Percentiles rank a stretch among this genome's conserved stretches.
phyloP scores from a whole-genome alignment of 1,140 invertebrate species.

The Bilobella aurantiaca region DNA sequence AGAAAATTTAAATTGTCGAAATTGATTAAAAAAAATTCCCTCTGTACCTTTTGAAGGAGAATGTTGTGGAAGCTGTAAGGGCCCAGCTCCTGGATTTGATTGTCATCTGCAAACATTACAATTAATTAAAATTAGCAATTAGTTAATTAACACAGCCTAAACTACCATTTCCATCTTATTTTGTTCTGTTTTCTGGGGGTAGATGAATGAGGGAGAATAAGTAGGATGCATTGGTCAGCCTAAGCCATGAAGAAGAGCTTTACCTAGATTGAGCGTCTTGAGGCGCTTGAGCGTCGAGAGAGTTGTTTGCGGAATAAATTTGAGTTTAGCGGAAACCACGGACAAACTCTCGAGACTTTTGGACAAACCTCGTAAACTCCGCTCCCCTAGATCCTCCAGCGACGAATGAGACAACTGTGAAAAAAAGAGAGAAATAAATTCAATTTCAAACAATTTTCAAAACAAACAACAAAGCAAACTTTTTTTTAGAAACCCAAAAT shows the following conservation, averaged over 20 bases:
- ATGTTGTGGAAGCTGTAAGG: constrained; percentile 78
- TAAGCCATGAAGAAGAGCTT: too few species aligned
- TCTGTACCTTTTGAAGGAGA: constrained; percentile 57
- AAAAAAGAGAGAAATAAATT: neutral
- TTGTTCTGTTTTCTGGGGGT: too few species aligned
- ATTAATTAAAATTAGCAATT: too few species aligned
- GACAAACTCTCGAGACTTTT: constrained; percentile 66
- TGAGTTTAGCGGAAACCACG: constrained; percentile 66
- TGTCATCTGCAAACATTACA: too few species aligned
- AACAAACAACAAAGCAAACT: neutral
- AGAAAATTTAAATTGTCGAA: too few species aligned
- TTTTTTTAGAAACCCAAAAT: too few species aligned
- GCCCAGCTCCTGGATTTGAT: constrained; percentile 67
- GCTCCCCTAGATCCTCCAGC: constrained; percentile 60
- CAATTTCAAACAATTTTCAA: neutral
- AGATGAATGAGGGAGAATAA: too few species aligned
- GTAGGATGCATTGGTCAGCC: too few species aligned
- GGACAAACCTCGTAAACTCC: constrained; percentile 59
- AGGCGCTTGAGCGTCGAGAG: constrained; percentile 60
- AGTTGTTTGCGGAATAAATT: constrained; percentile 66
- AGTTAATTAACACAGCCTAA: too few species aligned
- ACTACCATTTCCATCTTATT: too few species aligned
- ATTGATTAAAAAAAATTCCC: too few species aligned
- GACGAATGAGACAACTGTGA: constrained; percentile 58
- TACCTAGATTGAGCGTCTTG: constrained; percentile 67